Evolutionary conservation across 1,140 invertebrate genomes (phyloP).

Genomic region (Drosophila lacteicornis): DNA sequence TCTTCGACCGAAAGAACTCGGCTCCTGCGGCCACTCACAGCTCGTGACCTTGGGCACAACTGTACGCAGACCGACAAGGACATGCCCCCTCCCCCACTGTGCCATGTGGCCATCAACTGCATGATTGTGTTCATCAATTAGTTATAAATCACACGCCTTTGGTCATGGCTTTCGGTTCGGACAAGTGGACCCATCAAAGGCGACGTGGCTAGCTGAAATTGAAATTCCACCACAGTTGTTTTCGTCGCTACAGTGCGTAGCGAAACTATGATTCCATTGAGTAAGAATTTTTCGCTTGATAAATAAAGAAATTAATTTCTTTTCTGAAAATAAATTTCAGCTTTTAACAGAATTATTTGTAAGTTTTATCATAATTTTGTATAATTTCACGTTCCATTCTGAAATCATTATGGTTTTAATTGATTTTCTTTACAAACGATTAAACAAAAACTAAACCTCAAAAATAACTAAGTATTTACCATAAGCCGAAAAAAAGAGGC

Average conservation of each 20-base stretch:
- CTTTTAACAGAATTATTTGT: too few species aligned
- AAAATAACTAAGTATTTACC: too few species aligned
- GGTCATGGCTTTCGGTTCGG: constrained; percentile 21
- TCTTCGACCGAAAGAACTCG: constrained; percentile 41
- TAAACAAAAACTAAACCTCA: too few species aligned
- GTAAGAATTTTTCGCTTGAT: background rate
- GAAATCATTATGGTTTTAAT: too few species aligned
- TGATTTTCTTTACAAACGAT: too few species aligned
- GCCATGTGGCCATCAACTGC: constrained; percentile 52
- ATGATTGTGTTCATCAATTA: constrained; percentile 77
- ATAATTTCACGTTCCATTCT: too few species aligned
- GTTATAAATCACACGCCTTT: constrained; percentile 73
- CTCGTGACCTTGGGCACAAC: constrained; percentile 59
- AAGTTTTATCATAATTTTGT: too few species aligned
- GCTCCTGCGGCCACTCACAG: constrained; percentile 5
- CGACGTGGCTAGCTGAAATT: constrained; percentile 17
- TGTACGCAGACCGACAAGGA: constrained; percentile 40
- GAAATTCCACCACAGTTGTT: constrained; percentile 18
- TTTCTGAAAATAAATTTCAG: background rate
- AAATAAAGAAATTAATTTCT: background rate
- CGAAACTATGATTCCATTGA: background rate
- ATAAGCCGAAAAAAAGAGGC: too few species aligned
- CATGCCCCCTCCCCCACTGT: constrained; percentile 30
- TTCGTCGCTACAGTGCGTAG: constrained; percentile 10
- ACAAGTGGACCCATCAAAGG: constrained; percentile 29